These are phyloP conservation scores for Anadara kagoshimensis DNA, from an alignment of 1,140 invertebrate species.

Conservation along the genomic window DNA sequence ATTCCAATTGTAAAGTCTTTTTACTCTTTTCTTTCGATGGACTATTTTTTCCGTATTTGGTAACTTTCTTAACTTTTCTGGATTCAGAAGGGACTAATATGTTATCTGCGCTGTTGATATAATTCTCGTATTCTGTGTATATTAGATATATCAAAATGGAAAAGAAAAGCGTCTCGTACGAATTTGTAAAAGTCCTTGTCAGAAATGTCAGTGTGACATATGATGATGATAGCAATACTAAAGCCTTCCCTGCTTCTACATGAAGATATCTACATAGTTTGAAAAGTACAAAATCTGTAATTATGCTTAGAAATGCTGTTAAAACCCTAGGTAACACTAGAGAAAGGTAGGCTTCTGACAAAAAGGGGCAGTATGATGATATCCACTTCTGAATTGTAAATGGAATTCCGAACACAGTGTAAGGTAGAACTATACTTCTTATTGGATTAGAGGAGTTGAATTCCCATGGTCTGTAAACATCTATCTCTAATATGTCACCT, in stretches of 20 bases:
- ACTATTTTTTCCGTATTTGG: too few species aligned
- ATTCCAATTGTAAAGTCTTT: too few species aligned
- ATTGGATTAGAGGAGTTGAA: slow-evolving; percentile 77
- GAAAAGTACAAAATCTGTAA: slow-evolving; percentile 87
- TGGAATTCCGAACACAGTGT: slow-evolving; percentile 83
- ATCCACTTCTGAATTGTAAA: slow-evolving; percentile 78
- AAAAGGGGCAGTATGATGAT: slow-evolving; percentile 72
- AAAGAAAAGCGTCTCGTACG: slow-evolving; percentile 87
- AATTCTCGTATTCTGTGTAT: not conserved
- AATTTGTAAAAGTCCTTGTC: slow-evolving; percentile 91
- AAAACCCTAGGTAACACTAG: slow-evolving; percentile 86
- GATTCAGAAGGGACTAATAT: too few species aligned
- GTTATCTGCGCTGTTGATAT: too few species aligned
- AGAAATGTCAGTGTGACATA: slow-evolving; percentile 89
- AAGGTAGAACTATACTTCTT: slow-evolving; percentile 86
- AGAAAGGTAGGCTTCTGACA: slow-evolving; percentile 83
- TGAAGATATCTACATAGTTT: slow-evolving; percentile 76
- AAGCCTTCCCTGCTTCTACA: slow-evolving; percentile 46
- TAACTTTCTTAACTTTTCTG: too few species aligned
- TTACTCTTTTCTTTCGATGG: too few species aligned
- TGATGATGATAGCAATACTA: slow-evolving; percentile 88
- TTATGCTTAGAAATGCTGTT: slow-evolving; percentile 85
- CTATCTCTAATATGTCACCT: slow-evolving; percentile 88
- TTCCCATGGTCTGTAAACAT: slow-evolving; percentile 30
- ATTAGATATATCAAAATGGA: slow-evolving; percentile 79